Evolutionary conservation across 2,888 invertebrate genomes (phyloP).

Genomic region (Spodoptera littoralis): DNA sequence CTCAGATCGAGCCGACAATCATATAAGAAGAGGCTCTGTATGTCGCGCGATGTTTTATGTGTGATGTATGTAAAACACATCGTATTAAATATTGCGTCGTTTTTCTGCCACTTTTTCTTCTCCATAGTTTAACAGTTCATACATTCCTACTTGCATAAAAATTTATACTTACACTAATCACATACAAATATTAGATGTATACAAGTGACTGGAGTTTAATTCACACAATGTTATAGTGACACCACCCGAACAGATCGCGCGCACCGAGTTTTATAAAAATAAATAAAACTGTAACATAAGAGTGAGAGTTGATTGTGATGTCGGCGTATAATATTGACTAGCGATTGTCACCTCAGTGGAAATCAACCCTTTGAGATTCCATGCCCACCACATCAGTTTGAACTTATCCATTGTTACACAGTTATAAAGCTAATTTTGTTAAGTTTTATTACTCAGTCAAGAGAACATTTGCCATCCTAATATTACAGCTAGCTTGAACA

Average conservation of each 20-base stretch:
- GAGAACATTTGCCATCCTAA: too few species aligned
- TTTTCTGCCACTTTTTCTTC: too few species aligned
- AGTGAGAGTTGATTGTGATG: slow-evolving; percentile 73
- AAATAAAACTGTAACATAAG: slow-evolving; percentile 42
- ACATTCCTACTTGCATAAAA: slow-evolving; percentile 8
- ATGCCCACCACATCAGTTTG: slow-evolving; percentile 63
- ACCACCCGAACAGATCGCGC: slow-evolving; percentile 40
- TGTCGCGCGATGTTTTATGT: too few species aligned
- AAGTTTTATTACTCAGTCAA: too few species aligned
- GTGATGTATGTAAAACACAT: too few species aligned
- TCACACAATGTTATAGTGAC: slow-evolving; percentile 15
- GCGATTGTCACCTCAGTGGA: slow-evolving; percentile 81
- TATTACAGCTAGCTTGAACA: too few species aligned
- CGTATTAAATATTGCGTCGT: too few species aligned
- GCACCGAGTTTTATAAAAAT: slow-evolving; percentile 27
- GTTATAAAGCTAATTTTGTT: too few species aligned
- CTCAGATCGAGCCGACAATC: too few species aligned
- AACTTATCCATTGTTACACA: slow-evolving; percentile 30
- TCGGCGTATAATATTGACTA: slow-evolving; percentile 83
- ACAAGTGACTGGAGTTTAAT: slow-evolving; percentile 46
- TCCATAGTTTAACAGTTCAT: too few species aligned
- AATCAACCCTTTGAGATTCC: slow-evolving; percentile 75
- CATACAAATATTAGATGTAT: slow-evolving; percentile 21
- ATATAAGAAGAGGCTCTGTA: too few species aligned
- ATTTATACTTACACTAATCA: slow-evolving; percentile 45